phyloP scores from a whole-genome alignment of 2,888 invertebrate species.

The Rhogogaster chlorosoma region DNA sequence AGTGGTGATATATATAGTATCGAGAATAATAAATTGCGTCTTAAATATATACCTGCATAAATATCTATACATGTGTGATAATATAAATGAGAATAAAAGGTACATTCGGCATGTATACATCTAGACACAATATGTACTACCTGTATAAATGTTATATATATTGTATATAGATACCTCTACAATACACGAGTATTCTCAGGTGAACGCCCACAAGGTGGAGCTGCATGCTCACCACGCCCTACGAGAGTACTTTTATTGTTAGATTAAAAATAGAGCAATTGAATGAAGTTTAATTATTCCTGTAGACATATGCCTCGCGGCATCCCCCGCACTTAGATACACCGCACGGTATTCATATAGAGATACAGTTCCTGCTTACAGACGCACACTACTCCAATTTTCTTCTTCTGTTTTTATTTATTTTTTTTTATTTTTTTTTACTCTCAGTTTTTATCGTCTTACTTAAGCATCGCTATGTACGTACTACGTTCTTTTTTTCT shows the following conservation, averaged over 20 bases:
- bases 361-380: not conserved
- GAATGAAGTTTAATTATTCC: constrained; percentile 22
- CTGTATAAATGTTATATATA: not conserved
- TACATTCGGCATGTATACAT: not conserved
- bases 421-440: not conserved
- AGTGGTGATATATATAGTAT: not conserved
- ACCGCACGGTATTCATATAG: not conserved
- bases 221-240: constrained; percentile 72
- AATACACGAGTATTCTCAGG: constrained; percentile 40
- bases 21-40: not conserved
- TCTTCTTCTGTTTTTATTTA: not conserved
- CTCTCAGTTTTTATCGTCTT: not conserved
- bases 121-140: not conserved
- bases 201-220: constrained; percentile 69
- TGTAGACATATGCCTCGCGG: constrained; percentile 5
- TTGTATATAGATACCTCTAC: not conserved
- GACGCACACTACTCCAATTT: not conserved
- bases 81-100: not conserved
- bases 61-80: not conserved
- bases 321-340: not conserved
- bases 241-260: constrained; percentile 49
- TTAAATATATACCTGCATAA: not conserved
- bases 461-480: not conserved
- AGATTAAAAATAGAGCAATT: constrained; percentile 38
- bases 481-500: not conserved